Conservation (phyloP, 2,888 invertebrate genomes). For the Lacanobia oleracea region DNA sequence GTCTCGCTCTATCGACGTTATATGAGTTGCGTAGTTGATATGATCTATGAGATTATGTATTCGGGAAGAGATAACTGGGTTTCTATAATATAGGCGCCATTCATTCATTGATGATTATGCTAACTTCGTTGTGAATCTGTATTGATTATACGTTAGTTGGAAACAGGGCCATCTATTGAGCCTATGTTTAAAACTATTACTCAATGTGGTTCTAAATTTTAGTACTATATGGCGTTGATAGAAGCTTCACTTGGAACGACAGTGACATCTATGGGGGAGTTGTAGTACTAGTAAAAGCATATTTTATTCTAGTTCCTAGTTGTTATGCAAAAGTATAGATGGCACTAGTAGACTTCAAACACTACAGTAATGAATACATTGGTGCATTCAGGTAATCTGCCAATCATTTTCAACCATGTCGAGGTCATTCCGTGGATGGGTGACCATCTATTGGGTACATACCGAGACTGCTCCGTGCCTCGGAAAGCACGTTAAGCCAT, state of each 20-base stretch:
- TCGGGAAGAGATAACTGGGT: conserved; percentile 45
- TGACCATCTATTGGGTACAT: no score
- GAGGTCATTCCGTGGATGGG: no score
- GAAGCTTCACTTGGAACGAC: rapidly evolving
- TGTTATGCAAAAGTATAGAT: neutral
- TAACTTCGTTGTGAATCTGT: conserved; percentile 42
- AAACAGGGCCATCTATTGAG: conserved; percentile 39
- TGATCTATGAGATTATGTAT: conserved; percentile 58
- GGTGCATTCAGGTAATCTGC: no score
- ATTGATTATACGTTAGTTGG: conserved; percentile 46
- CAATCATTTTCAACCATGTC: no score
- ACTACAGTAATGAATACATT: no score
- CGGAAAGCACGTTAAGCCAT: no score
- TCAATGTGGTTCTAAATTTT: neutral
- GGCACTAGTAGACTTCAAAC: neutral
- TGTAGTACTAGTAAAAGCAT: neutral
- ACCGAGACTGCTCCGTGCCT: neutral
- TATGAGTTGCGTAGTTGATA: conserved; percentile 48
- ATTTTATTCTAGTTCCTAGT: neutral
- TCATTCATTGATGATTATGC: conserved; percentile 57
- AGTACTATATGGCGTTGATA: neutral
- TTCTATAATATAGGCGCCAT: conserved; percentile 43
- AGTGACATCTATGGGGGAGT: neutral
- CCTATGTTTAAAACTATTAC: rapidly evolving
- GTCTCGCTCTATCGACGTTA: conserved; percentile 43